Evolutionary conservation across 1,140 invertebrate genomes (phyloP).

Genomic region (Venturia canescens): DNA sequence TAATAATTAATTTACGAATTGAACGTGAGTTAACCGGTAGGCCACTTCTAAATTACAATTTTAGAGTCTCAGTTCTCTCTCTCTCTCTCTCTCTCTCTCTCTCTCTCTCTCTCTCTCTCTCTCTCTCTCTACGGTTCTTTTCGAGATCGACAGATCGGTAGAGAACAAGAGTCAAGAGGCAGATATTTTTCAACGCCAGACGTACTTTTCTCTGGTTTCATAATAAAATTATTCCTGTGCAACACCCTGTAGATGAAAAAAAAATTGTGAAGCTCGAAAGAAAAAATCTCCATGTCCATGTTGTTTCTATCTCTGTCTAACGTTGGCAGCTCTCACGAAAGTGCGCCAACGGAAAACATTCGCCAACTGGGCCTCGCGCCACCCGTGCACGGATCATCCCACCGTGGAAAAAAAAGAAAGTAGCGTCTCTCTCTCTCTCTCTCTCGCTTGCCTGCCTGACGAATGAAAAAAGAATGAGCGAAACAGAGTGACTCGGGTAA

Average conservation of each 20-base stretch:
- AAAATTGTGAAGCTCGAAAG: background rate
- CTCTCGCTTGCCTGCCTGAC: background rate
- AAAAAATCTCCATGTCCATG: background rate
- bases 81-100: no score
- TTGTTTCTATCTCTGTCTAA: background rate
- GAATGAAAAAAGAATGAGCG: conserved; percentile 15
- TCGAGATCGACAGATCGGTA: no score
- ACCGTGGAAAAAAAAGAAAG: conserved; percentile 6
- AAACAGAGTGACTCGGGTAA: background rate
- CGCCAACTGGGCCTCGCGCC: conserved; percentile 38
- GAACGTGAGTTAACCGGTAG: no score
- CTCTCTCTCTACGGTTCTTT: background rate
- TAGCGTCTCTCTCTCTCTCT: background rate
- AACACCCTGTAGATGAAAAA: background rate
- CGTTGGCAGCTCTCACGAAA: conserved; percentile 23
- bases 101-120: no score
- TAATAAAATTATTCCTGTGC: no score
- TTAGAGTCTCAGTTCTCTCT: no score
- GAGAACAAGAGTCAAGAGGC: no score
- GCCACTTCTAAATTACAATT: no score
- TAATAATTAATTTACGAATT: no score
- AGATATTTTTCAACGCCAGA: no score
- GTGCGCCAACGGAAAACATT: conserved; percentile 13
- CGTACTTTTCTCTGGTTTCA: no score
- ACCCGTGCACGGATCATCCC: conserved; percentile 20